Percentiles rank a stretch among this genome's conserved stretches.
Conservation (phyloP, 2,797 vertebrate species). For the Phoxinus dragarum region DNA sequence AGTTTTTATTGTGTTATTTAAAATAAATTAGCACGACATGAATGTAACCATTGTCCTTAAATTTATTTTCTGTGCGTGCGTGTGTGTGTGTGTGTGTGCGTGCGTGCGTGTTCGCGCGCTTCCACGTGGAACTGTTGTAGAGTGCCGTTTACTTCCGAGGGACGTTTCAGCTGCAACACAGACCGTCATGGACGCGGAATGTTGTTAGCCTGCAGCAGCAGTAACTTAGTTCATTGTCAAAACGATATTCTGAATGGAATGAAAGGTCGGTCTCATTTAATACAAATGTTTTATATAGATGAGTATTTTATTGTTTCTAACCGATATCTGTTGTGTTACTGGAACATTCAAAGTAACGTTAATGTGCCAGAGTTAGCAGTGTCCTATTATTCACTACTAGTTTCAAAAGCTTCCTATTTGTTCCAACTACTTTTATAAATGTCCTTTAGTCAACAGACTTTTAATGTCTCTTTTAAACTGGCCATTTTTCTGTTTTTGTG, state of each 20-base stretch:
- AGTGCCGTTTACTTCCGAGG: not conserved
- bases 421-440: not conserved
- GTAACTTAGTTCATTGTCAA: not conserved
- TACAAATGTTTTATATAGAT: not conserved
- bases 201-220: not conserved
- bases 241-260: constrained; percentile 4
- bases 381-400: not conserved
- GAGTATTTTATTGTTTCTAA: too few species aligned
- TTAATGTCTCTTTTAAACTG: not conserved
- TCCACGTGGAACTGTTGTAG: constrained; percentile 5
- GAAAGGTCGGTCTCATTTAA: not conserved
- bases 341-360: not conserved
- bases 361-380: not conserved
- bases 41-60: too few species aligned
- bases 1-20: not conserved
- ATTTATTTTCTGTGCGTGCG: too few species aligned
- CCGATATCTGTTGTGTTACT: not conserved
- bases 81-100: too few species aligned
- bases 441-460: not conserved
- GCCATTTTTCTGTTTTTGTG: not conserved
- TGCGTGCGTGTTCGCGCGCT: not conserved
- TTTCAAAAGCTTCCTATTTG: not conserved
- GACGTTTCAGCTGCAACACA: constrained; percentile 29
- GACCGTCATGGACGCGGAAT: not conserved
- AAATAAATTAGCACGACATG: too few species aligned